These are phyloP conservation scores for Meloidogyne chitwoodi DNA, from an alignment of 1,140 invertebrate genomes.

Conservation along the genomic window DNA sequence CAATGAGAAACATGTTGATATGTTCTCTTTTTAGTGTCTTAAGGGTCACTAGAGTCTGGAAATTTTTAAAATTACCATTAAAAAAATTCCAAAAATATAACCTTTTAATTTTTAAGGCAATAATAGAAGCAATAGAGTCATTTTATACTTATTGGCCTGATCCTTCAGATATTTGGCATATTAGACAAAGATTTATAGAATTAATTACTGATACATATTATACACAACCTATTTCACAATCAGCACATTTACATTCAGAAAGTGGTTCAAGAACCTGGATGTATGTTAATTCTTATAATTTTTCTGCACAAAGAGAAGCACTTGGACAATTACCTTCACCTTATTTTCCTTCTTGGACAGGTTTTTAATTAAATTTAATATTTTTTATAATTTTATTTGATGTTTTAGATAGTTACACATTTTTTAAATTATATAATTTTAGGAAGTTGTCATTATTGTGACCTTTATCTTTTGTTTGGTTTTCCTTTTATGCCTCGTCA, in stretches of 20 bases:
- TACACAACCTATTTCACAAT: constrained; percentile 49
- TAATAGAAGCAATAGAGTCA: constrained; percentile 53
- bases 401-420: no score
- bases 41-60: no score
- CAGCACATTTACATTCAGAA: constrained; percentile 54
- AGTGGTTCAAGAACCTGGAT: constrained; percentile 55
- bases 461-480: constrained; percentile 56
- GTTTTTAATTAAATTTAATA: constrained; percentile 25
- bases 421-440: constrained; percentile 1
- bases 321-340: constrained; percentile 11
- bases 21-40: no score
- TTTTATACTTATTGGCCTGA: constrained; percentile 59
- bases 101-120: constrained; percentile 32
- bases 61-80: no score
- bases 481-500: constrained; percentile 51
- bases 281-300: constrained; percentile 59
- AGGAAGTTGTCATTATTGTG: constrained; percentile 54
- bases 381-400: constrained; percentile 3
- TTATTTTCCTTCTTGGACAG: constrained; percentile 53
- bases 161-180: constrained; percentile 50
- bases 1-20: no score
- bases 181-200: constrained; percentile 55
- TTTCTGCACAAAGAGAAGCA: constrained; percentile 40
- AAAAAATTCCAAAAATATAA: no score
- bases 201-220: constrained; percentile 56